Evolutionary conservation across 2,113 vertebrate species (phyloP).

Genomic region (Antigone vipio): DNA sequence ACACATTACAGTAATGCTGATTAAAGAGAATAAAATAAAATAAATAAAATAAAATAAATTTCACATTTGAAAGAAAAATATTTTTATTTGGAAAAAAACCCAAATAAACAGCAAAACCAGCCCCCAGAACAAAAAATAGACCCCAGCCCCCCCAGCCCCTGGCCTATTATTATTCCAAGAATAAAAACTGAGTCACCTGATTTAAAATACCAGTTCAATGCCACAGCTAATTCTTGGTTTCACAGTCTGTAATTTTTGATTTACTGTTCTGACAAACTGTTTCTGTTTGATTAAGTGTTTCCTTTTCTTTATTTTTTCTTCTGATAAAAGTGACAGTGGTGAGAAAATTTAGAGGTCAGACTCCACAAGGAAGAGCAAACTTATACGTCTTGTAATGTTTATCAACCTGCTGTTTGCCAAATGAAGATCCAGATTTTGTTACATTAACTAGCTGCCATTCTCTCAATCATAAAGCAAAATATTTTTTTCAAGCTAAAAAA

Average conservation of each 20-base stretch:
- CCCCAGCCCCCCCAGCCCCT: accelerated
- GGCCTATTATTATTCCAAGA: neutral
- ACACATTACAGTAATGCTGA: neutral
- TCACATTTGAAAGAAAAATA: too few species aligned
- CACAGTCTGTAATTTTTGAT: neutral
- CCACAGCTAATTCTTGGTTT: neutral
- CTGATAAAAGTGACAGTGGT: neutral
- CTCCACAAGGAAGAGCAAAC: neutral
- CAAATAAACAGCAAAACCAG: too few species aligned
- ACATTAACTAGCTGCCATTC: neutral
- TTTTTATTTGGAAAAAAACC: too few species aligned
- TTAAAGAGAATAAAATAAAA: neutral
- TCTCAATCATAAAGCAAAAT: neutral
- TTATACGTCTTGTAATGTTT: neutral
- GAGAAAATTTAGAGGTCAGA: neutral
- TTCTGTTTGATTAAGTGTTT: neutral
- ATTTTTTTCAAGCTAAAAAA: neutral
- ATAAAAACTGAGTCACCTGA: neutral
- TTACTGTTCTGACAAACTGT: neutral
- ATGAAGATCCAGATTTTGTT: neutral
- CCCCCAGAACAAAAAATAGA: neutral
- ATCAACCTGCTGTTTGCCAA: neutral
- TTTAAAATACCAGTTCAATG: neutral
- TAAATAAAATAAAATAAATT: neutral
- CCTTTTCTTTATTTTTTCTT: neutral